phyloP scores from a whole-genome alignment of 1,140 invertebrate species.

The Amphibalanus amphitrite region DNA sequence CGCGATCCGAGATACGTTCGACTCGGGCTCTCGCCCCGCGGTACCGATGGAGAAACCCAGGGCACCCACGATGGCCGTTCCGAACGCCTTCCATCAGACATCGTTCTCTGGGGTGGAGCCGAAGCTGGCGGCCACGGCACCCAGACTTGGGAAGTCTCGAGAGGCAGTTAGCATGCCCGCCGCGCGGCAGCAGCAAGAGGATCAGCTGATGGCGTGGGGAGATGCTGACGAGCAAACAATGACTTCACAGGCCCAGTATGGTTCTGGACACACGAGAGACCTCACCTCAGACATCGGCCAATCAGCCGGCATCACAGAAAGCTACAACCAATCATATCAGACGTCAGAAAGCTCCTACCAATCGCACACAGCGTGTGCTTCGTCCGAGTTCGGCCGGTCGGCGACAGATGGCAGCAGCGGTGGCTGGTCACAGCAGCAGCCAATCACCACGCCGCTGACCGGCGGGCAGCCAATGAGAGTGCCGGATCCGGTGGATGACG shows the following conservation, averaged over 20 bases:
- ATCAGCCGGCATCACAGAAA: background rate
- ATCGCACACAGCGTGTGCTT: background rate
- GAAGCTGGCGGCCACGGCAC: background rate
- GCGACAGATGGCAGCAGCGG: background rate
- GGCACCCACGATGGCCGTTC: background rate
- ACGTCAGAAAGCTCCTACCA: background rate
- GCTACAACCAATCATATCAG: background rate
- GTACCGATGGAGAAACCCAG: background rate
- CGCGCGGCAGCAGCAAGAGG: background rate
- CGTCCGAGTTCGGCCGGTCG: background rate
- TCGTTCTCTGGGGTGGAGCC: background rate
- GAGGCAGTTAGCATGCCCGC: background rate
- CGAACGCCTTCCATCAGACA: background rate
- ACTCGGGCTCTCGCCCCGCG: background rate
- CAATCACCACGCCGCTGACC: background rate
- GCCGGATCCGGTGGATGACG: background rate
- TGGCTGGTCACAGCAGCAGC: background rate
- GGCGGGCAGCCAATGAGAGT: background rate
- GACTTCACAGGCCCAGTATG: background rate
- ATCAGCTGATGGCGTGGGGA: background rate
- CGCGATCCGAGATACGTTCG: background rate
- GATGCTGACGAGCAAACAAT: background rate
- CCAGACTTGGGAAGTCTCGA: too few relatives aligned
- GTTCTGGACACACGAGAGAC: background rate
- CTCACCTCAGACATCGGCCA: background rate